These are phyloP conservation scores for Harpagifer antarcticus DNA, from an alignment of 2,797 vertebrate species.

Conservation along the genomic window DNA sequence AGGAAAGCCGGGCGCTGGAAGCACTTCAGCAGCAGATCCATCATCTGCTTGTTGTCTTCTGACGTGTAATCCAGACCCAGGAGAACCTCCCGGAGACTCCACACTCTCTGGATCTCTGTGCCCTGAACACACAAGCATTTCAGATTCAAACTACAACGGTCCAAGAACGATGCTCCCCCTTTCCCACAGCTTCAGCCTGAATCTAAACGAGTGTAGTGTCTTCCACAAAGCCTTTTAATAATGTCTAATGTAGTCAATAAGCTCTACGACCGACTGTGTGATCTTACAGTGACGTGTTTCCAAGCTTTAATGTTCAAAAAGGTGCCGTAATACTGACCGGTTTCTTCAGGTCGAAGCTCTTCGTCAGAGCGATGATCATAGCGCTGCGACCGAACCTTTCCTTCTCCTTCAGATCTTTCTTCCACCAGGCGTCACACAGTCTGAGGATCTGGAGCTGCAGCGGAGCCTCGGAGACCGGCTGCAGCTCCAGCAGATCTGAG, in stretches of 20 bases:
- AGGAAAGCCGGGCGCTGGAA: conserved; percentile 87
- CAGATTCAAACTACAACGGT: background rate
- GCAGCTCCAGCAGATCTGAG: conserved; percentile 70
- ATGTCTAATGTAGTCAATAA: no score
- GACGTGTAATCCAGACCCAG: conserved; percentile 88
- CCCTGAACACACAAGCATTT: conserved; percentile 75
- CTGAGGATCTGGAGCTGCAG: conserved; percentile 82
- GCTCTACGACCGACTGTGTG: no score
- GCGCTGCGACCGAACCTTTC: conserved; percentile 91
- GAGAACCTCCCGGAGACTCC: conserved; percentile 88
- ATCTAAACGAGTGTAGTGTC: no score
- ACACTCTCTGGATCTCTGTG: conserved; percentile 87
- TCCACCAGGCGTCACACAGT: conserved; percentile 92
- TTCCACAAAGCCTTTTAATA: no score
- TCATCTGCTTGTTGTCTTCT: conserved; percentile 88
- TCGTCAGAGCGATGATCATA: conserved; percentile 87
- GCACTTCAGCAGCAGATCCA: conserved; percentile 90
- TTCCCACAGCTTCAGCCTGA: no score
- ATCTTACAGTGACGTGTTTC: no score
- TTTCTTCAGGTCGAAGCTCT: conserved; percentile 86
- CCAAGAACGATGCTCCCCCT: no score
- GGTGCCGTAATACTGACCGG: conserved; percentile 73
- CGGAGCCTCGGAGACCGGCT: conserved; percentile 81
- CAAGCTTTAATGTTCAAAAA: no score
- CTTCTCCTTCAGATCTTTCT: conserved; percentile 88